Evolutionary conservation across 2,888 invertebrate species (phyloP), one percentile per base, ranked within the genome.

Genomic region (Ischnura elegans): DNA sequence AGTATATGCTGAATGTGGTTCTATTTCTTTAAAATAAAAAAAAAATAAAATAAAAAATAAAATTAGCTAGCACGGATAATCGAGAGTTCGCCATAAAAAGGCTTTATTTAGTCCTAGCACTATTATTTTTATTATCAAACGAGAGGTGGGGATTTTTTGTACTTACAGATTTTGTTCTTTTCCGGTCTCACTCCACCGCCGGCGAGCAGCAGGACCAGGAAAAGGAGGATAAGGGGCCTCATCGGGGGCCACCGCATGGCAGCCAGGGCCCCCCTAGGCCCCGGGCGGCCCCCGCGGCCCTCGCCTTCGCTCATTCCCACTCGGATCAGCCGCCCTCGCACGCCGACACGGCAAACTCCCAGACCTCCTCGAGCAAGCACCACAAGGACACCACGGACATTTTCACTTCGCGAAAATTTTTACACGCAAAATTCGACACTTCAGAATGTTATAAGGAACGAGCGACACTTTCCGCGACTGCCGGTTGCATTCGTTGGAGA

Each of bases 121-220:
- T n/a, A n/a, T n/a, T n/a, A n/a, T n/a, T n/a, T n/a, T n/a, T n/a
- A n/a, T n/a, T n/a, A n/a, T n/a, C n/a, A n/a, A n/a, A n/a, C n/a
- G n/a, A n/a, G n/a, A n/a, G n/a, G n/a, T n/a, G n/a, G n/a, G n/a
- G n/a, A n/a, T n/a, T n/a, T n/a, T n/a, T 19, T 25, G 47, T n/a
- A 90, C 90, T 90, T n/a, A 90, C 90, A 90, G 90, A 90, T 66
- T 90, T 90, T 90, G 90, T 90, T 90, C 61, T 90, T 90, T 55
- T 90, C 90, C 61, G 90, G 90, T 90, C 90, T 90, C 61, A 90
- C 90, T 25, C 90, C 90, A 10, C 61, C 90, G 90, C 90, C 90
- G 90, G 90, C 90, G 51, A 90, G 90, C 3, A 90, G 90, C 5
- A 90, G 90, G 42, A 90, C 66, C 90, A 90, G 90, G 61, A 90